Conservation (phyloP, 2,113 vertebrate genomes). For the Chloropsis hardwickii region DNA sequence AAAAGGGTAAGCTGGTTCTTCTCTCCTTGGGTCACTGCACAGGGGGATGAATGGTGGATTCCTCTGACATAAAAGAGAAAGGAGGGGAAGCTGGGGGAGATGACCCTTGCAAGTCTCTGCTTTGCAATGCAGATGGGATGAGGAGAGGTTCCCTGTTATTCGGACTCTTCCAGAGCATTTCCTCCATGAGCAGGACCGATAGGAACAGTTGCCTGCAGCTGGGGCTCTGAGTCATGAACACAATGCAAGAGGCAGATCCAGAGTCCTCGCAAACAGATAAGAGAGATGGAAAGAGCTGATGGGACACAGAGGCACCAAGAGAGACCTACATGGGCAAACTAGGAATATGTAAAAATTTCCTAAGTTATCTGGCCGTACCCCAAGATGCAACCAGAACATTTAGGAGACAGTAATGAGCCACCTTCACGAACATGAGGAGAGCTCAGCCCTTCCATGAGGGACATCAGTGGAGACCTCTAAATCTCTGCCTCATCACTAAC, state of each 20-base stretch:
- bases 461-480: not conserved
- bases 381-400: not conserved
- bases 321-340: rapidly evolving
- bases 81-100: not conserved
- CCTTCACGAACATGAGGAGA: not conserved
- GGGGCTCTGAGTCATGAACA: not conserved
- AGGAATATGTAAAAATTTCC: not conserved
- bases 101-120: not conserved
- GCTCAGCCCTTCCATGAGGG: not conserved
- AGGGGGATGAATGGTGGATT: not conserved
- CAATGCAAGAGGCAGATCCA: not conserved
- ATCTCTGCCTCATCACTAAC: not conserved
- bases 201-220: rapidly evolving
- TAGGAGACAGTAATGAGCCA: not conserved
- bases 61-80: not conserved
- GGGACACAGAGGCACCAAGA: not conserved
- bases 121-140: not conserved
- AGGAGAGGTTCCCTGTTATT: not conserved
- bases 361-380: not conserved
- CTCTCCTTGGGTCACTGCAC: not conserved
- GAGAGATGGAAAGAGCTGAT: not conserved
- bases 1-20: not conserved
- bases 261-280: not conserved
- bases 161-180: not conserved
- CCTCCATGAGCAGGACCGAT: not conserved